phyloP scores from a whole-genome alignment of 2,113 vertebrate species.

The Pseudonaja textilis region DNA sequence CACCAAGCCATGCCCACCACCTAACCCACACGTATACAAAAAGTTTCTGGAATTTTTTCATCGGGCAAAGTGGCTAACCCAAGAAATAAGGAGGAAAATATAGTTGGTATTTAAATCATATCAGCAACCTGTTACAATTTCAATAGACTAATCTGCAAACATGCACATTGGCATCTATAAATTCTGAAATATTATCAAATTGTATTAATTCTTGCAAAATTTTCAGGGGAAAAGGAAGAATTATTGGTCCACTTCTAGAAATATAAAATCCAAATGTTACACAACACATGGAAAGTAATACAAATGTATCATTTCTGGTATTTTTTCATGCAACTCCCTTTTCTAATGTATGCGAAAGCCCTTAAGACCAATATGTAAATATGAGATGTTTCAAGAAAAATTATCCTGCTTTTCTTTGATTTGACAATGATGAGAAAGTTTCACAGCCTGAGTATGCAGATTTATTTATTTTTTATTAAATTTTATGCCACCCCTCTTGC shows the following conservation, averaged over 20 bases:
- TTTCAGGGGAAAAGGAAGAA: neutral
- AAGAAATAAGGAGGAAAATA: neutral
- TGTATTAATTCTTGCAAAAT: neutral
- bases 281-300: neutral
- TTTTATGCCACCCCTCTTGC: too few species aligned
- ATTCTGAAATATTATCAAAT: neutral
- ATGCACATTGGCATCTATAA: neutral
- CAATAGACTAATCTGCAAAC: neutral
- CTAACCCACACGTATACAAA: neutral
- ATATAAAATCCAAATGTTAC: neutral
- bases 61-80: neutral
- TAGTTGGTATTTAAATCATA: neutral
- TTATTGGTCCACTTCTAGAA: neutral
- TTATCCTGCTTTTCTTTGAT: neutral
- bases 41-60: neutral
- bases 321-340: neutral
- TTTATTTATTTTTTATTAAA: neutral
- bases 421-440: neutral
- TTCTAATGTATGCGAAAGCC: neutral
- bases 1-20: too few species aligned
- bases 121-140: neutral
- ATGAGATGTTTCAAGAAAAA: neutral
- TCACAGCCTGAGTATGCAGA: neutral
- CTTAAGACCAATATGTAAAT: neutral
- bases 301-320: neutral